phyloP scores from a whole-genome alignment of 1,140 invertebrate species.

The Caerostris extrusa region DNA sequence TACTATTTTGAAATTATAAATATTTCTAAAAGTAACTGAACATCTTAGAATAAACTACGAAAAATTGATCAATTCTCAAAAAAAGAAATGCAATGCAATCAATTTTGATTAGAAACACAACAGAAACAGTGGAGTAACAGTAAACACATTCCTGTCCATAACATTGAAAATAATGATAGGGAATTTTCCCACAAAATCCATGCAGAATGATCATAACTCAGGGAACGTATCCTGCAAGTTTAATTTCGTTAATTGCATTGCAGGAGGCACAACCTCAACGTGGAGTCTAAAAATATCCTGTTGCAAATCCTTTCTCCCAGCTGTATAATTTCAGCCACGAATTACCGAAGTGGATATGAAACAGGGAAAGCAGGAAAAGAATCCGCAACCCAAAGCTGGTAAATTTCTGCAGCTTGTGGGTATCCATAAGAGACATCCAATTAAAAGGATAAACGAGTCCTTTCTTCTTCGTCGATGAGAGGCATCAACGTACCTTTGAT shows the following conservation, averaged over 20 bases:
- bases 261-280: not conserved
- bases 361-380: not conserved
- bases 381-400: not conserved
- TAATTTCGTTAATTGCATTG: slow-evolving; percentile 55
- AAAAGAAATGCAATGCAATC: not conserved
- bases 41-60: too few species aligned
- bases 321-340: not conserved
- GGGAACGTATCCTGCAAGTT: not conserved
- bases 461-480: not conserved
- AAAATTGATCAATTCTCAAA: too few species aligned
- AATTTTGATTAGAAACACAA: not conserved
- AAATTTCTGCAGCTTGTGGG: not conserved
- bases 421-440: not conserved
- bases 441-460: slow-evolving; percentile 6
- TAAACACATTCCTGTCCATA: not conserved
- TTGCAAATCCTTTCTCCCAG: slow-evolving; percentile 10
- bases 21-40: too few species aligned
- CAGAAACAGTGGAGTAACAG: not conserved
- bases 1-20: too few species aligned
- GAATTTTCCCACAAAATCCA: not conserved
- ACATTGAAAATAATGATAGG: not conserved
- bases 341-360: slow-evolving; percentile 42
- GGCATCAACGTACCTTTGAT: not conserved
- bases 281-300: slow-evolving; percentile 22
- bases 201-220: slow-evolving; percentile 13